phyloP scores from a whole-genome alignment of 2,113 vertebrate species.

The Podarcis muralis region DNA sequence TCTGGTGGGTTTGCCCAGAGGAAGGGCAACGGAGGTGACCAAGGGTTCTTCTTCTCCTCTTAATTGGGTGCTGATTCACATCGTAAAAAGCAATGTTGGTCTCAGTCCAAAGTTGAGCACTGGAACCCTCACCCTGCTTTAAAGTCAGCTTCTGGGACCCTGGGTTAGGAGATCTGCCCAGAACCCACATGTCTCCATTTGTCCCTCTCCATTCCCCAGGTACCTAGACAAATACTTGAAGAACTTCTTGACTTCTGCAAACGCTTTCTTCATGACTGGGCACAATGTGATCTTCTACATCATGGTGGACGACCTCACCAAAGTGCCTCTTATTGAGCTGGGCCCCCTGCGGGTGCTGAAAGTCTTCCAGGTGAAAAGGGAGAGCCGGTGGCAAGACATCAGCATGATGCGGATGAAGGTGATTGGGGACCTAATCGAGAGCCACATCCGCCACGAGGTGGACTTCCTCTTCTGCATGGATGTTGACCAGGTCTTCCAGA shows the following conservation, averaged over 20 bases:
- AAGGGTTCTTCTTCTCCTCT: too few relatives aligned
- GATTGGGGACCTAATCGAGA: constrained; percentile 58
- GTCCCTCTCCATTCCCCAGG: constrained; percentile 27
- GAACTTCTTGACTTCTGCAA: constrained; percentile 65
- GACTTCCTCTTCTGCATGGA: constrained; percentile 75
- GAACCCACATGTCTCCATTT: background rate
- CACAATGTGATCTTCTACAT: constrained; percentile 71
- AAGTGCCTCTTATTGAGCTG: constrained; percentile 54
- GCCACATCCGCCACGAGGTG: constrained; percentile 55
- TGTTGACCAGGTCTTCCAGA: constrained; percentile 67
- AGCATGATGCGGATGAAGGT: constrained; percentile 73
- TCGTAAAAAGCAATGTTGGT: background rate
- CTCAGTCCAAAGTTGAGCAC: too few relatives aligned
- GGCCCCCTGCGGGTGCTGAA: constrained; percentile 51
- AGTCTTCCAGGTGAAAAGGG: constrained; percentile 47
- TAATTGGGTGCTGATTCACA: too few relatives aligned
- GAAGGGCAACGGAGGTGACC: too few relatives aligned
- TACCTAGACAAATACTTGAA: constrained; percentile 69
- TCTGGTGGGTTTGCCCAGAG: too few relatives aligned
- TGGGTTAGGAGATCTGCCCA: background rate
- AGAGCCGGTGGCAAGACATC: constrained; percentile 71
- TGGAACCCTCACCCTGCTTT: background rate
- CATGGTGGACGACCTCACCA: constrained; percentile 62
- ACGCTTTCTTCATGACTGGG: constrained; percentile 70
- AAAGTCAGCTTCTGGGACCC: background rate